Percentiles rank a stretch among this genome's conserved stretches.
These are phyloP conservation scores for Edolisoma coerulescens DNA, from an alignment of 2,113 vertebrate genomes.

Conservation along the genomic window DNA sequence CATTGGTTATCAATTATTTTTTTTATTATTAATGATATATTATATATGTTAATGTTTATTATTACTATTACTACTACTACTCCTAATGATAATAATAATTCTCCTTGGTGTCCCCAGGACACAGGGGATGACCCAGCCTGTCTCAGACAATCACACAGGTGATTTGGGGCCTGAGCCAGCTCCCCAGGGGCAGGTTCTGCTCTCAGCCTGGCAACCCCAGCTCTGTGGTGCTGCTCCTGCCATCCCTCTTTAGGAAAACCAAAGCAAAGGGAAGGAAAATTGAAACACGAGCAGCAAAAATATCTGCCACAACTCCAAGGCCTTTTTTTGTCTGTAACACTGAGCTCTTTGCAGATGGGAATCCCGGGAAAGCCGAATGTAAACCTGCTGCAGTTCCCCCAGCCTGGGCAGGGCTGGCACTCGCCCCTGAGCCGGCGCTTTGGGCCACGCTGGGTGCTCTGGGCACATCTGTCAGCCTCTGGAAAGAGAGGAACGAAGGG, in stretches of 20 bases:
- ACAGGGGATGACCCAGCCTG: slow-evolving; percentile 45
- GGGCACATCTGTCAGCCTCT: background rate
- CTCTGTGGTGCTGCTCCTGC: background rate
- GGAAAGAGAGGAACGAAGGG: background rate
- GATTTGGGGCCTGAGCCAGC: background rate
- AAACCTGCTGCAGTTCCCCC: background rate
- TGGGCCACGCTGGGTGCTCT: background rate
- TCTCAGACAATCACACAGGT: background rate
- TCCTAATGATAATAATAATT: too few species aligned
- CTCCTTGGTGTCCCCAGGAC: background rate
- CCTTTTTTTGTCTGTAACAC: too few species aligned
- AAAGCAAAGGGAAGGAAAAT: background rate
- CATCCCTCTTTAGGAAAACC: background rate
- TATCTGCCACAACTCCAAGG: background rate
- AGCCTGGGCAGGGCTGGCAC: background rate
- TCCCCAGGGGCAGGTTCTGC: background rate
- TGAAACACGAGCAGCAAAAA: background rate
- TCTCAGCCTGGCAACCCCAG: background rate
- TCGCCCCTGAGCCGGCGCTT: background rate
- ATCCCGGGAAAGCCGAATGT: background rate
- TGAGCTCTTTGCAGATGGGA: background rate
- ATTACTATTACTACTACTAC: too few species aligned
- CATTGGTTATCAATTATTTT: too few species aligned
- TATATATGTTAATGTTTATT: too few species aligned
- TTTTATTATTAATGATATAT: too few species aligned